Base-by-base conservation (phyloP, 2,888 invertebrate species). In the Synergus itoensis region DNA sequence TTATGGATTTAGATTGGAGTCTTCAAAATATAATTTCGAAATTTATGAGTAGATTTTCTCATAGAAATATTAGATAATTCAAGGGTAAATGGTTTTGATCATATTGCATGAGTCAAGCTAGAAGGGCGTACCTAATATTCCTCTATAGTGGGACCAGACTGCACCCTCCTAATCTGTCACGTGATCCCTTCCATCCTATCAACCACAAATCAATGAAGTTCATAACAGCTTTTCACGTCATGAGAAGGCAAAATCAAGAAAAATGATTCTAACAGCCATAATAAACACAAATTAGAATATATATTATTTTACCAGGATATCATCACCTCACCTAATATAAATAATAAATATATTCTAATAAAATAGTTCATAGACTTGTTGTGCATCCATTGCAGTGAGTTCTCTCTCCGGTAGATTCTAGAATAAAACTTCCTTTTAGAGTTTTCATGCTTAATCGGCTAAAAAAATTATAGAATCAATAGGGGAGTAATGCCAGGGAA, bases 121-220 rank as follows among this genome's bases (percentile, higher is more conserved):
- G 53, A 73, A 53, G 73, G 73, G 73, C n/a, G 73, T 73, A 53
- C 11, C 53, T 73, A 73, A 53, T 73, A n/a, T 73, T n/a, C 28
- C 28, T 36, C 14, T 48, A 53, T 73, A 53, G 11, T 36, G 28
- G 73, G n/a, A 45, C 73, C 36, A 36, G 36, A 73, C 36, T 53
- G 73, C 48, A 73, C 53, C 73, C 73, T 73, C 53, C 53, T n/a
- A 14, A 53, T 16, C 36, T 53, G 53, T 53, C 73, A 73, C 73
- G 73, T 53, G 73, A 73, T 73, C 53, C 36, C 53, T 53, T 73
- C 73, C 73, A 73, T 73, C 36, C 53, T 28, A 28, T 28, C 28
- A 28, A 28, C 28, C 48, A 53, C 53, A 73, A 73, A 73, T 73
- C 73, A 53, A 73, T 73, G 53, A 53, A 28, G 53, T 73, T 48